These are phyloP conservation scores for Campopleginae sp. DNA, from an alignment of 2,888 invertebrate genomes.

Conservation along the genomic window DNA sequence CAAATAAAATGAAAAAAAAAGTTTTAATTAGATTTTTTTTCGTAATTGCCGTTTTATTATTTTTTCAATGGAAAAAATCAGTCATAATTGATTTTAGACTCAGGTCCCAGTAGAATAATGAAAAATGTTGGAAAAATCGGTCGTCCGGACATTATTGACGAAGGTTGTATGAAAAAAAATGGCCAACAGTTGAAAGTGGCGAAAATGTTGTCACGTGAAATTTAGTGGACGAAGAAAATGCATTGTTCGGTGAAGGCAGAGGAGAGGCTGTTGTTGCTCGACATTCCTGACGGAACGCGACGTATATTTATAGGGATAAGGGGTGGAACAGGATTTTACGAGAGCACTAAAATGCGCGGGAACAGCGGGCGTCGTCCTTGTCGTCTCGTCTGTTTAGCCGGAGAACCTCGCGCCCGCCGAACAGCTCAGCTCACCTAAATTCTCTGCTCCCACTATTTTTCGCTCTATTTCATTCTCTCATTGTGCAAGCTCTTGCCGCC, in stretches of 20 bases:
- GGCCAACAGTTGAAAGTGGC: background rate
- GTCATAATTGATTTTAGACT: background rate
- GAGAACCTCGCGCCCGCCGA: background rate
- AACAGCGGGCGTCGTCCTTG: constrained; percentile 45
- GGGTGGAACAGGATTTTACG: constrained; percentile 69
- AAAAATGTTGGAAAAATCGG: background rate
- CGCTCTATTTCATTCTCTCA: constrained; percentile 19
- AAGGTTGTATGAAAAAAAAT: background rate
- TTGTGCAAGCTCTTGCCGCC: constrained; percentile 7
- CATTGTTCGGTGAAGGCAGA: constrained; percentile 67
- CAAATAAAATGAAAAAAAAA: background rate
- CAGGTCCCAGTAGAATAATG: background rate
- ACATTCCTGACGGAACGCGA: constrained; percentile 33
- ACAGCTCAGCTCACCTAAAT: constrained; percentile 21
- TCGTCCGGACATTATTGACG: background rate
- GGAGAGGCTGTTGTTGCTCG: constrained; percentile 73
- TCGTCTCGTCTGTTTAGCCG: constrained; percentile 42
- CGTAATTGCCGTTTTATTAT: too few species aligned
- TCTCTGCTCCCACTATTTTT: constrained; percentile 30
- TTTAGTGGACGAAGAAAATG: background rate
- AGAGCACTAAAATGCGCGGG: constrained; percentile 69
- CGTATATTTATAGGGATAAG: background rate
- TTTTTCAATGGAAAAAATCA: too few species aligned
- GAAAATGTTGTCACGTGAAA: constrained; percentile 15
- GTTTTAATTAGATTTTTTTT: background rate